A percentile compares a stretch with the other conserved stretches of the same genome.
Evolutionary conservation across 2,113 vertebrate species (phyloP).

Genomic region (Verasper variegatus): DNA sequence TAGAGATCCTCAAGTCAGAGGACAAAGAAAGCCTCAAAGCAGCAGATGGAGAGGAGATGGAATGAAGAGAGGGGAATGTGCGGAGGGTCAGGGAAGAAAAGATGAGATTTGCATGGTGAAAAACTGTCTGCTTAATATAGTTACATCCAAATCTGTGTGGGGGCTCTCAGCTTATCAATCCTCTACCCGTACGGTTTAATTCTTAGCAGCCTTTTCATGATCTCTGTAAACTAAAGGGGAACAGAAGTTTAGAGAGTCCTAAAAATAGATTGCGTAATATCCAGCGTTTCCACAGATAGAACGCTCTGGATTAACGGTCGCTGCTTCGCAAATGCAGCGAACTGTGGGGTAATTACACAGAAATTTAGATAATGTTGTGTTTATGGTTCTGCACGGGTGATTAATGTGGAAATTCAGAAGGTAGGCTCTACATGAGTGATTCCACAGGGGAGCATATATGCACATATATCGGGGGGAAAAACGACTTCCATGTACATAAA

Average conservation of each 20-base stretch:
- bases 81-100: neutral
- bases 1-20: conserved; percentile 6
- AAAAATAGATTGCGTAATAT: conserved; percentile 65
- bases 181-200: conserved; percentile 7
- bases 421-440: conserved; percentile 14
- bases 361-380: conserved; percentile 58
- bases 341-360: conserved; percentile 60
- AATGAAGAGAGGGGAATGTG: neutral
- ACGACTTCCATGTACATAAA: conserved; percentile 49
- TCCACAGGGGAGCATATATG: neutral
- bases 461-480: conserved; percentile 1
- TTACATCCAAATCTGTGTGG: conserved; percentile 2
- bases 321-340: conserved; percentile 51
- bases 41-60: conserved; percentile 12
- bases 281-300: conserved; percentile 32
- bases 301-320: conserved; percentile 51
- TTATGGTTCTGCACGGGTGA: conserved; percentile 55
- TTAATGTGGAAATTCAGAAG: conserved; percentile 25
- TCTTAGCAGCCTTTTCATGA: conserved; percentile 30
- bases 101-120: neutral
- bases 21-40: conserved; percentile 1
- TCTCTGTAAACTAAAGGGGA: conserved; percentile 23
- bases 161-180: neutral
- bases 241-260: conserved; percentile 24
- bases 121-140: conserved; percentile 31